Evolutionary conservation across 2,888 invertebrate species (phyloP).

Genomic region (Zaprionus lineosus): DNA sequence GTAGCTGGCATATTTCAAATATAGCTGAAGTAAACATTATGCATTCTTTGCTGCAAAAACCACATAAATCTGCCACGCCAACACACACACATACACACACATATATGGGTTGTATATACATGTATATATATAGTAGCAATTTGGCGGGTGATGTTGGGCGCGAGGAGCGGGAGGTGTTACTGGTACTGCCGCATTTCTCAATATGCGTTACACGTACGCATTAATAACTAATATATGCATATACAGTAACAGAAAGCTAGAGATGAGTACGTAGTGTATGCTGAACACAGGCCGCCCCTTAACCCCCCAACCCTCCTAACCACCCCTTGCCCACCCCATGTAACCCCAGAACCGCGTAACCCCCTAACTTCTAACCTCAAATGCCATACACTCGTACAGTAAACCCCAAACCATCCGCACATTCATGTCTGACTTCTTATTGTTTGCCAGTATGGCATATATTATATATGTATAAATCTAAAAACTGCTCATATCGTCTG

Average conservation of each 20-base stretch:
- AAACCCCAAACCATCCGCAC: not conserved
- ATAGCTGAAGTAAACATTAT: conserved; percentile 67
- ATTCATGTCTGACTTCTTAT: conserved; percentile 55
- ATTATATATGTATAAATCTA: conserved; percentile 65
- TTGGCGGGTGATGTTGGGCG: conserved; percentile 48
- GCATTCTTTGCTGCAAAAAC: conserved; percentile 76
- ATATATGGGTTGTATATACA: not conserved
- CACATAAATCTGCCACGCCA: conserved; percentile 71
- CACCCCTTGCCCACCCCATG: not conserved
- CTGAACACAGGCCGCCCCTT: conserved; percentile 8
- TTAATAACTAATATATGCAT: conserved; percentile 77
- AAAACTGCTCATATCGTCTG: conserved; percentile 69
- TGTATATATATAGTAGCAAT: conserved; percentile 38
- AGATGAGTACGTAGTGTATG: conserved; percentile 46
- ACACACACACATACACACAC: conserved; percentile 26
- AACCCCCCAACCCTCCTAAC: not conserved
- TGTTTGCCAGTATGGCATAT: conserved; percentile 58
- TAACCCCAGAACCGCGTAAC: too few relatives aligned
- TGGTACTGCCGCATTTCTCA: conserved; percentile 67
- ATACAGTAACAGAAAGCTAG: conserved; percentile 58
- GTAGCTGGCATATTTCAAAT: conserved; percentile 62
- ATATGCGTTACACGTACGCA: conserved; percentile 77
- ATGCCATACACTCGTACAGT: not conserved
- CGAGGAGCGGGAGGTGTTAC: too few relatives aligned
- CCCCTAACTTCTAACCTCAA: too few relatives aligned